Evolutionary conservation across 1,140 invertebrate species (phyloP), one percentile per base, ranked within the genome.

Genomic region (Papilio aristodemus): DNA sequence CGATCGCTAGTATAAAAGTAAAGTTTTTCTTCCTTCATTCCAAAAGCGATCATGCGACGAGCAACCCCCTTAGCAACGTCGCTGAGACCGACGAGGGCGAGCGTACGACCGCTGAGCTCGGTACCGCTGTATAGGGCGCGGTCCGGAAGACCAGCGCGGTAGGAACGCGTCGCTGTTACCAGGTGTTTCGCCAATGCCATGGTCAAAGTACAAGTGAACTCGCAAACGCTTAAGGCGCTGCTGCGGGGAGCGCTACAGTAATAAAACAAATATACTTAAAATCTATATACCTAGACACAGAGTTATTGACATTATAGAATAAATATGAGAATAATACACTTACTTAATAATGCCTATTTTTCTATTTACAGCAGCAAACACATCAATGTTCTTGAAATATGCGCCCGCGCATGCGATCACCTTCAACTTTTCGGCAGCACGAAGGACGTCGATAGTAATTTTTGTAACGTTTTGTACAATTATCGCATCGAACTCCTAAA

Each of bases 191-290:
- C 95, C 70, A 99, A 86, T 17, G 95, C 92, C 68, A 96, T 93
- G 71, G 99, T 97, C 81, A 99, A 91, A 8, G 96, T 93, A 92
- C 98, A 99, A 0, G 99, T 99, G 78, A 99, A 93, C 93, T 99
- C 99, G 79, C 97, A 98, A 27, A 98, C 98, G 87, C 97, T 98
- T 59, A 99, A 94, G 3, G 98, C 98, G 91, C 99, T 99, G 4
- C 98, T 98, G 38, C 97, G 97, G 19, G 98, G 98, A 58, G 98
- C 97, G 91, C 98, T 99, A 50, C 43, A 17, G 43, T 17, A 50
- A 9, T 22, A 50, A 50, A 50, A 19, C 6, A 32, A 32, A 32
- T 32, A 32, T 32, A 32, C n/a, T n/a, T n/a, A n/a, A n/a, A n/a
- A n/a, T n/a, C n/a, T n/a, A n/a, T n/a, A 6, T 32, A 3, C 27